phyloP scores from a whole-genome alignment of 2,797 vertebrate genomes.

The Microhierax caerulescens region DNA sequence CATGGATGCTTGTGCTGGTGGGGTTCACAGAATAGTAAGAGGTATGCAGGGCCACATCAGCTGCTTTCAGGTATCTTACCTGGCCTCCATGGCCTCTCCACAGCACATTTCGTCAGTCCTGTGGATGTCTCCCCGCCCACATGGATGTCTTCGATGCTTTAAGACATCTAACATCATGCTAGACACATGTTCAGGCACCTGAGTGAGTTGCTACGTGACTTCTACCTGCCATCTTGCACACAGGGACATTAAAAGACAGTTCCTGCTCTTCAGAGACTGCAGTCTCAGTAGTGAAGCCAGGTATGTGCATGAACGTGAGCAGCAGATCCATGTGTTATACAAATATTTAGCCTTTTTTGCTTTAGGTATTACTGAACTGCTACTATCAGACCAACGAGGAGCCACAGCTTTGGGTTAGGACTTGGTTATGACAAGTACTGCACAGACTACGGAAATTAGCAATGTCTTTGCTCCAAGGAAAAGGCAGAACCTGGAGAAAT shows the following conservation, averaged over 20 bases:
- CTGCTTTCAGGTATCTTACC: background rate
- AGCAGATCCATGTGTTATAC: background rate
- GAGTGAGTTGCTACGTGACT: background rate
- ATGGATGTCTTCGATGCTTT: background rate
- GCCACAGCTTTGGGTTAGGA: background rate
- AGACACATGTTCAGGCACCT: background rate
- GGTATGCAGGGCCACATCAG: fast-evolving
- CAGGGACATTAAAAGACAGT: background rate
- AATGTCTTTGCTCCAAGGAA: background rate
- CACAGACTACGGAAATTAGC: background rate
- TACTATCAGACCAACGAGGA: background rate
- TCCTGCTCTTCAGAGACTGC: background rate
- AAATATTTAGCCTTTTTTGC: background rate
- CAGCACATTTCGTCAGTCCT: background rate
- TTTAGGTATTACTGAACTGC: background rate
- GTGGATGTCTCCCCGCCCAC: background rate
- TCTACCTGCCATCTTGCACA: background rate
- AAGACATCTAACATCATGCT: background rate
- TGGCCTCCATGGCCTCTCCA: background rate
- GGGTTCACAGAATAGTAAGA: background rate
- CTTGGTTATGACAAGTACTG: background rate
- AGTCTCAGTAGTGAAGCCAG: background rate
- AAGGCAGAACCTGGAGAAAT: background rate
- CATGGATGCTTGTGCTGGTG: fast-evolving
- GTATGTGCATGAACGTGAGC: fast-evolving